phyloP scores from a whole-genome alignment of 2,797 vertebrate genomes.

The Heterohyrax brucei region DNA sequence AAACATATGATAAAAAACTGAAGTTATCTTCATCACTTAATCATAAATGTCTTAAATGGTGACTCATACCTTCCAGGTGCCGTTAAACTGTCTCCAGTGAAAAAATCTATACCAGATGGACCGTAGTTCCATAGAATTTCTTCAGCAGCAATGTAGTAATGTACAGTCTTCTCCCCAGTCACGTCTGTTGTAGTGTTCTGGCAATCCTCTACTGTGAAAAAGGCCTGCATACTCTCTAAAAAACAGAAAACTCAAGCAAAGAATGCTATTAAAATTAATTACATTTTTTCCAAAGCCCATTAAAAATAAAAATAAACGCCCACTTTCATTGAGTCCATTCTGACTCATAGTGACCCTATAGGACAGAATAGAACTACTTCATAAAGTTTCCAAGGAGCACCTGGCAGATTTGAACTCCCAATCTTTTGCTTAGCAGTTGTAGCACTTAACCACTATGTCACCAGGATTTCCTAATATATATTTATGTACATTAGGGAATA shows the following conservation, averaged over 20 bases:
- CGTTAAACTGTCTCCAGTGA: slow-evolving; percentile 89
- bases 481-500: no score
- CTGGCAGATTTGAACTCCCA: no score
- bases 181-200: slow-evolving; percentile 86
- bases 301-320: no score
- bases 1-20: no score
- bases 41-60: neutral
- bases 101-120: slow-evolving; percentile 91
- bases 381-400: no score
- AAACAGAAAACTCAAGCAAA: slow-evolving; percentile 52
- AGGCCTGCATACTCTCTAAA: slow-evolving; percentile 95
- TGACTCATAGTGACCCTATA: no score
- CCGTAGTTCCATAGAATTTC: slow-evolving; percentile 96
- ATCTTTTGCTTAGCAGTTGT: no score
- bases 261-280: neutral
- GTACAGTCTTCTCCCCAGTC: slow-evolving; percentile 83
- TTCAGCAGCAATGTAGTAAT: slow-evolving; percentile 95
- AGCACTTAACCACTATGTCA: no score
- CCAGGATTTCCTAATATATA: no score
- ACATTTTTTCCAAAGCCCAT: no score
- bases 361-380: no score
- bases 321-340: no score
- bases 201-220: slow-evolving; percentile 94
- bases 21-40: neutral
- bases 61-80: slow-evolving; percentile 57